phyloP scores from a whole-genome alignment of 1,140 invertebrate genomes.

The Oryzaephilus surinamensis region DNA sequence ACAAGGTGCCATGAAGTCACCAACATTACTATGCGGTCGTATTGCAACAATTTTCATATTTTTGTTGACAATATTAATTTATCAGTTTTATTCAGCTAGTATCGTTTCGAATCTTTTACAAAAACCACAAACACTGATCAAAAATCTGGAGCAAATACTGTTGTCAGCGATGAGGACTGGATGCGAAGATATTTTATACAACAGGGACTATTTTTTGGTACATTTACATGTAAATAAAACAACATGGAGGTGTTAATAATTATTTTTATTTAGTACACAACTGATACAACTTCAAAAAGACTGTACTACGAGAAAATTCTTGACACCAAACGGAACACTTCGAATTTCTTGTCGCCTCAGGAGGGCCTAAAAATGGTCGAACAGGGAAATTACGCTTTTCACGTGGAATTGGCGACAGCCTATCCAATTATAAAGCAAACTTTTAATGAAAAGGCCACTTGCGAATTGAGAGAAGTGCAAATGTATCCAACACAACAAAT shows the following conservation, averaged over 20 bases:
- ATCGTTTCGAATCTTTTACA: constrained; percentile 61
- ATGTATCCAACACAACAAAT: constrained; percentile 24
- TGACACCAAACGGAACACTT: constrained; percentile 1
- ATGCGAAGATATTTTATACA: constrained; percentile 21
- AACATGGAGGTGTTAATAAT: constrained; percentile 6
- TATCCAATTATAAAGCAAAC: constrained; percentile 27
- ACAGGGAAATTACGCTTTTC: constrained; percentile 26
- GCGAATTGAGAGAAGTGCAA: constrained; percentile 26
- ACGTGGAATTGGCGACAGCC: constrained; percentile 23
- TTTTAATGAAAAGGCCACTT: constrained; percentile 23
- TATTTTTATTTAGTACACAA: constrained; percentile 41
- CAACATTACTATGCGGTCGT: constrained; percentile 10
- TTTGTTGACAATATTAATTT: constrained; percentile 17
- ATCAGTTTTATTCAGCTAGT: constrained; percentile 43
- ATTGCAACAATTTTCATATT: constrained; percentile 13
- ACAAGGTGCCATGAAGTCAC: constrained; percentile 18
- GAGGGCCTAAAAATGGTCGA: constrained; percentile 22
- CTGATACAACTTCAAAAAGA: constrained; percentile 42
- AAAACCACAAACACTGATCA: constrained; percentile 51
- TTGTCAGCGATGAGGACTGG: constrained; percentile 20
- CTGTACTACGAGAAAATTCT: constrained; percentile 42
- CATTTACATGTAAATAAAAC: neutral
- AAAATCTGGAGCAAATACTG: constrained; percentile 22
- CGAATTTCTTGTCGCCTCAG: constrained; percentile 16
- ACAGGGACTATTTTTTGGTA: constrained; percentile 20